These are phyloP conservation scores for Xanthostigma xanthostigma DNA, from an alignment of 2,888 invertebrate species.

Conservation along the genomic window DNA sequence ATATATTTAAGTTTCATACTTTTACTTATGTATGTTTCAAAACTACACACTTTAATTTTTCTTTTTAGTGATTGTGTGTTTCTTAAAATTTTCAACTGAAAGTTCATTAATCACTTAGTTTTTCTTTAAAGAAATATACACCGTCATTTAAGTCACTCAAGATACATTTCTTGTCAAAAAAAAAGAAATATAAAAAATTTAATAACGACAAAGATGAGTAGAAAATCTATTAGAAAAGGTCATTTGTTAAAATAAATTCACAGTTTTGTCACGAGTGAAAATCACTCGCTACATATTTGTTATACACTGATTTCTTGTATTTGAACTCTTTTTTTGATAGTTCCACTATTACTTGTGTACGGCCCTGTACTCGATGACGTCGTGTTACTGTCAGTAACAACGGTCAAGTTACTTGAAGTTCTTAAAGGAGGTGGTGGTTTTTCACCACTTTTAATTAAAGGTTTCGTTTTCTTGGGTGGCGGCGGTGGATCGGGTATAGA, in stretches of 20 bases:
- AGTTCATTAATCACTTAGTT: too few species aligned
- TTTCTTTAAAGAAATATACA: too few species aligned
- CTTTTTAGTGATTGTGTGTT: too few species aligned
- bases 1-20: too few species aligned
- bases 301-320: slow-evolving; percentile 71
- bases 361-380: slow-evolving; percentile 22
- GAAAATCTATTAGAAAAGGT: too few species aligned
- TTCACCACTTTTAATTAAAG: slow-evolving; percentile 19
- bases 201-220: too few species aligned
- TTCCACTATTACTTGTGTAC: slow-evolving; percentile 25
- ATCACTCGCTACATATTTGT: slow-evolving; percentile 22
- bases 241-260: background rate
- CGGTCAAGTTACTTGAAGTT: slow-evolving; percentile 34
- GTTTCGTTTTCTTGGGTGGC: slow-evolving; percentile 21
- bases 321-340: slow-evolving; percentile 63
- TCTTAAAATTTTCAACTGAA: too few species aligned
- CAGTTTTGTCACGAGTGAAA: slow-evolving; percentile 1
- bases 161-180: too few species aligned
- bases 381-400: slow-evolving; percentile 34
- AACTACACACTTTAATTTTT: too few species aligned
- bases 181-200: too few species aligned
- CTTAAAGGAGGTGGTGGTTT: slow-evolving; percentile 27
- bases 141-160: too few species aligned
- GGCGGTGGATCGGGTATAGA: slow-evolving; percentile 20
- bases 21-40: too few species aligned